These are phyloP conservation scores for Pelecanoides urinatrix DNA, from an alignment of 2,113 vertebrate genomes.

Conservation along the genomic window DNA sequence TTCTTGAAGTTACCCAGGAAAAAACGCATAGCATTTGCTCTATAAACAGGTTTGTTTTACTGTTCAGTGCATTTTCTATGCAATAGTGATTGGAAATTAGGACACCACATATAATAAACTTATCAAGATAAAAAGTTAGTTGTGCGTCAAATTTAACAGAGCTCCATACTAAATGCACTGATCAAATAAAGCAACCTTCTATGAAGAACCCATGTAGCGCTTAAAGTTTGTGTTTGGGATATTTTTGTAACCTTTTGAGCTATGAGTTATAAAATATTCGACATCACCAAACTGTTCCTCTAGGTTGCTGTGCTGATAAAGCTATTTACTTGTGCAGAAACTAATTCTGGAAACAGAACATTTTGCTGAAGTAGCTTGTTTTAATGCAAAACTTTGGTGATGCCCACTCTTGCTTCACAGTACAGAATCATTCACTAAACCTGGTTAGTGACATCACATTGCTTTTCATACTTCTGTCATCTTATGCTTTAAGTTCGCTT, in stretches of 20 bases:
- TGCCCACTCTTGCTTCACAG: slow-evolving; percentile 86
- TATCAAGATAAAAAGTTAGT: neutral
- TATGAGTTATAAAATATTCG: slow-evolving; percentile 68
- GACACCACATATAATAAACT: neutral
- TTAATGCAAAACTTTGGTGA: slow-evolving; percentile 84
- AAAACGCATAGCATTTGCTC: slow-evolving; percentile 72
- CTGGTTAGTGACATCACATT: slow-evolving; percentile 79
- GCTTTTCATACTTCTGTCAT: slow-evolving; percentile 79
- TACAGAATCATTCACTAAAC: slow-evolving; percentile 67
- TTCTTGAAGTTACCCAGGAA: slow-evolving; percentile 67
- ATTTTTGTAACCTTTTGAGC: slow-evolving; percentile 67
- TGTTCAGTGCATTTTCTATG: slow-evolving; percentile 65
- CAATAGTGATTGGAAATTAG: slow-evolving; percentile 5
- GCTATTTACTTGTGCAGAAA: slow-evolving; percentile 51
- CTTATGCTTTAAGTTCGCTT: slow-evolving; percentile 81
- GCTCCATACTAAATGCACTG: slow-evolving; percentile 45
- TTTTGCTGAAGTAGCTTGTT: slow-evolving; percentile 60
- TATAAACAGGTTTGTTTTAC: slow-evolving; percentile 71
- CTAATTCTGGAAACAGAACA: slow-evolving; percentile 15
- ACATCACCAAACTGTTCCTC: slow-evolving; percentile 73
- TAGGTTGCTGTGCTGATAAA: slow-evolving; percentile 48
- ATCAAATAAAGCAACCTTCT: slow-evolving; percentile 62
- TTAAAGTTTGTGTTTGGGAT: slow-evolving; percentile 62
- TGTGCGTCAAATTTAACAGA: neutral
- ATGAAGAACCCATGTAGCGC: slow-evolving; percentile 50